Conservation (phyloP, 2,113 vertebrate species). For the Gallinago jamesoni region DNA sequence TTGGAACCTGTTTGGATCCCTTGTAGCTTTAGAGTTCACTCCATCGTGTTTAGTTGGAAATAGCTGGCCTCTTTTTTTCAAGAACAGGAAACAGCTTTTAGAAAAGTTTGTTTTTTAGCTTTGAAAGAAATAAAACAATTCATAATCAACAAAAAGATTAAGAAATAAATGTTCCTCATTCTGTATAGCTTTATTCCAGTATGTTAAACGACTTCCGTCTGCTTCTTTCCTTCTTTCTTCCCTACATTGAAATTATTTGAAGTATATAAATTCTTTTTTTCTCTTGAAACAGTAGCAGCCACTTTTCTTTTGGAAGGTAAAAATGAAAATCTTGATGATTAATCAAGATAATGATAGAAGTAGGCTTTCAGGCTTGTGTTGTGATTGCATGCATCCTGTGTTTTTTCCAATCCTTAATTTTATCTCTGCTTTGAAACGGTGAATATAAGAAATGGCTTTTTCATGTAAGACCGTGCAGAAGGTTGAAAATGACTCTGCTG, state of each 20-base stretch:
- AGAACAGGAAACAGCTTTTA: neutral
- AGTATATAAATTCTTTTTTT: neutral
- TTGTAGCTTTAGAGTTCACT: neutral
- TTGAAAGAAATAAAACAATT: neutral
- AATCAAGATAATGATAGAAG: neutral
- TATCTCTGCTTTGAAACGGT: neutral
- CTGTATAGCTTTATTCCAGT: neutral
- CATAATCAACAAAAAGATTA: neutral
- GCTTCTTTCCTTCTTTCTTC: neutral
- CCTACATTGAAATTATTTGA: neutral
- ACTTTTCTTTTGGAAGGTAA: neutral
- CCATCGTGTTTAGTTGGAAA: neutral
- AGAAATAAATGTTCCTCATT: neutral
- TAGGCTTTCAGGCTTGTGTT: neutral
- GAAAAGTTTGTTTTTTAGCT: neutral
- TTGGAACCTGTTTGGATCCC: neutral
- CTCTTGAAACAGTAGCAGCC: neutral
- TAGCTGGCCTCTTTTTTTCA: too few species aligned
- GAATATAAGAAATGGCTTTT: neutral
- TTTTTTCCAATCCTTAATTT: neutral
- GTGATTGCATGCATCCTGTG: neutral
- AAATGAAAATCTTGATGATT: neutral
- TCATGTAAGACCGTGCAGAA: neutral
- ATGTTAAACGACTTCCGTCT: neutral
- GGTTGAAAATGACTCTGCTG: neutral